Conservation (phyloP, 1,140 invertebrate species). For the Notospermus geniculatus region DNA sequence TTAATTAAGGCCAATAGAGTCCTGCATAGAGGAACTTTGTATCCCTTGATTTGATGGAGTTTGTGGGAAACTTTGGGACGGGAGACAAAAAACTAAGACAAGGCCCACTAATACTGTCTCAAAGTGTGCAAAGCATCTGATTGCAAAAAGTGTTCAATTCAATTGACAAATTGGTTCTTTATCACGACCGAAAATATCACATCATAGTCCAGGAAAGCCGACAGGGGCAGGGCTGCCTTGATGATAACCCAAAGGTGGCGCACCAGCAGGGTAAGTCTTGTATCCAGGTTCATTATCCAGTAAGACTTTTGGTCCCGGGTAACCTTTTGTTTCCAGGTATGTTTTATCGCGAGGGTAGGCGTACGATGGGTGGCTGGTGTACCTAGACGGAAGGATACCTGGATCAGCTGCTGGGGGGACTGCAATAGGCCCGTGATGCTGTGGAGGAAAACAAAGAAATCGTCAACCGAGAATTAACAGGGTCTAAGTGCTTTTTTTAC, state of each 20-base stretch:
- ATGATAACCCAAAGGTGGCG: constrained; percentile 41
- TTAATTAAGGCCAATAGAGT: too few relatives aligned
- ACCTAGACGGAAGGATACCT: constrained; percentile 46
- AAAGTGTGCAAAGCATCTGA: too few relatives aligned
- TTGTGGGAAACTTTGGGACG: too few relatives aligned
- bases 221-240: constrained; percentile 43
- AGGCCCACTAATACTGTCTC: too few relatives aligned
- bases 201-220: constrained; percentile 32
- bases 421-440: constrained; percentile 47
- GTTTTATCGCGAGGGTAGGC: constrained; percentile 46
- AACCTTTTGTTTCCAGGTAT: constrained; percentile 44
- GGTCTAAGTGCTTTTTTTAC: too few relatives aligned
- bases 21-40: too few relatives aligned
- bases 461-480: too few relatives aligned
- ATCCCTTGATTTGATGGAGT: too few relatives aligned
- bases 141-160: too few relatives aligned
- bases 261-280: constrained; percentile 39
- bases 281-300: constrained; percentile 6
- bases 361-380: constrained; percentile 53
- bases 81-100: too few relatives aligned
- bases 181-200: too few relatives aligned
- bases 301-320: constrained; percentile 35
- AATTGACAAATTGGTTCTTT: too few relatives aligned
- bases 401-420: constrained; percentile 42
- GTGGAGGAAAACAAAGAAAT: constrained; percentile 1